These are phyloP conservation scores for Dermatophagoides farinae DNA, from an alignment of 1,140 invertebrate species.

Conservation along the genomic window DNA sequence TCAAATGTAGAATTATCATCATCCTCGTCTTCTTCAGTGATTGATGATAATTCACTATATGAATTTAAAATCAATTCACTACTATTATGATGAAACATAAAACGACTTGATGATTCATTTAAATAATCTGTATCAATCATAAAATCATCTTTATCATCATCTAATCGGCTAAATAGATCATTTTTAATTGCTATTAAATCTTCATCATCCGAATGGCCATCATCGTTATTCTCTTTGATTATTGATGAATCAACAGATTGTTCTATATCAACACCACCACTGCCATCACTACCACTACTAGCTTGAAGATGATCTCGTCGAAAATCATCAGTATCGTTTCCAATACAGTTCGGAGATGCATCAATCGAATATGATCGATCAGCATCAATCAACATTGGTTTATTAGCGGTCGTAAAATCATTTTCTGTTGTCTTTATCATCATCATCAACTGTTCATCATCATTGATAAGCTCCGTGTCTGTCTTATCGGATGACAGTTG, in stretches of 20 bases:
- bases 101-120: slow-evolving; percentile 5
- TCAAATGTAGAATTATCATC: background rate
- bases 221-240: background rate
- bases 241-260: background rate
- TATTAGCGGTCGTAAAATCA: background rate
- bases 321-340: background rate
- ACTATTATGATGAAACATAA: background rate
- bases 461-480: background rate
- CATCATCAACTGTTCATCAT: background rate
- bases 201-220: background rate
- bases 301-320: background rate
- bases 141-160: slow-evolving; percentile 1
- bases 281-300: background rate
- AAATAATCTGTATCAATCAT: slow-evolving; percentile 2
- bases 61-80: background rate
- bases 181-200: background rate
- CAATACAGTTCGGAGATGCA: slow-evolving; percentile 4
- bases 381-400: background rate
- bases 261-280: background rate
- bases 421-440: background rate
- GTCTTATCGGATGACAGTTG: slow-evolving; percentile 7
- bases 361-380: background rate
- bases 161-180: background rate
- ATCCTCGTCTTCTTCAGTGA: slow-evolving; percentile 7
- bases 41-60: slow-evolving; percentile 6